Evolutionary conservation across 2,888 invertebrate species (phyloP), one percentile per base, ranked within the genome.

Genomic region (Tiliacea citrago): DNA sequence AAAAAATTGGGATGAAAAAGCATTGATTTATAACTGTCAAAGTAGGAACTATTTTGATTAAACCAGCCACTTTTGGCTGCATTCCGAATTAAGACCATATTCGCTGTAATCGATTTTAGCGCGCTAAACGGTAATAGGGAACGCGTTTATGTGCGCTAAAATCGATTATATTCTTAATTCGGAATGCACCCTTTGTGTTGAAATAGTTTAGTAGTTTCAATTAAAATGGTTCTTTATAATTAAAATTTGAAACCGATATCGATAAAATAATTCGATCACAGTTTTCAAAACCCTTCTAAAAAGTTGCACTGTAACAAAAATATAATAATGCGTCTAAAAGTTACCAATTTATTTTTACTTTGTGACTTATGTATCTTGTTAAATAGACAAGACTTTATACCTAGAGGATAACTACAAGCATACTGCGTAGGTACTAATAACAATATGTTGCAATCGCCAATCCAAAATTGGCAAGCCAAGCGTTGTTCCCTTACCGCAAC

Each of bases 381-480:
- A 57, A 2, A 8, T 13, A 29, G 24, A 1, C 24, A 21, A 39
- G 21, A 12, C 29, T 73, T 18, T 6, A 29, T 35, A 13, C 18
- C 9, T 16, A 77, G 6, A 24, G n/a, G 1, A 49, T 58, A 45
- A 13, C n/a, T 49, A 18, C 45, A 29, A 35, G 7, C 10, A 58
- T 42, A 58, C 70, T n/a, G 29, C 9, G 39, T 10, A 62, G n/a
- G 39, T 45, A 80, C 61, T 62, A 53, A 62, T 24, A 80, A 51
- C 78, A 79, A 75, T 79, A 75, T 81, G 81, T 68, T 68, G 35
- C 76, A 63, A 81, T 68, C 29, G 51, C 75, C 75, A 57, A 81
- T 78, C 75, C 81, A 75, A 75, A 79, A 79, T 79, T 79, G 78
- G 76, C 78, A 81, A 75, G 76, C 78, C 51, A 81, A 79, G 81